Base-by-base conservation (phyloP, 1,140 invertebrate genomes). In the Tetramorium parvispinum region DNA sequence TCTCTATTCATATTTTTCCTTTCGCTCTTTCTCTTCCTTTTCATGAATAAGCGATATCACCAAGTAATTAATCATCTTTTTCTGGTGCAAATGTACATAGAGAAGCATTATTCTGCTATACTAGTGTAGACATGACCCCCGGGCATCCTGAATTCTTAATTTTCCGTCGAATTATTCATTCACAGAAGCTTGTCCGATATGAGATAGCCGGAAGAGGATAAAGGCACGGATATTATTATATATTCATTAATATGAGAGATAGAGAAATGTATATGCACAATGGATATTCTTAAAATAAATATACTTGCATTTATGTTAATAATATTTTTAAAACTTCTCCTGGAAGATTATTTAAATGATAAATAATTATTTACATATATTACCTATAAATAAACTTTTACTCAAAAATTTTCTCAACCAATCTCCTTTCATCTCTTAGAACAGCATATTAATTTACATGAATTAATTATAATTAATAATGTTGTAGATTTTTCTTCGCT, bases 81-180 rank as follows among this genome's bases (percentile, higher is more conserved):
- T 66, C n/a, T 21, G 37, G n/a, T 21, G n/a, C 32, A 65, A n/a
- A 65, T 40, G 13, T 46, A 40, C 37, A 43, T n/a, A 46, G 10
- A 68, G 13, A 8, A 70, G 40, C 21, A 70, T 70, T 21, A 46
- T 46, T 43, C 40, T 6, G 13, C 32, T 4, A 21, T 43, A 43
- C 37, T 24, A 66, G 21, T 43, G 21, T 55, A 61, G 13, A 76
- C 37, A 24, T 0, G 24, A 43, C 37, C 21, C 13, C 40, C 16
- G 51, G 24, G 27, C 10, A 63, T 65, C 32, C 63, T 86, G 65
- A 81, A 86, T 81, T 81, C 24, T 86, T 86, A 81, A 66, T 81
- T 66, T 86, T 70, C 76, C 21, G 27, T 66, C 85, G 27, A 81
- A 70, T 86, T 61, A 81, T 86, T 86, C 57, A 86, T 70, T 82